These are phyloP conservation scores for Pseudomyrmex gracilis DNA, from an alignment of 1,140 invertebrate genomes.

Conservation along the genomic window DNA sequence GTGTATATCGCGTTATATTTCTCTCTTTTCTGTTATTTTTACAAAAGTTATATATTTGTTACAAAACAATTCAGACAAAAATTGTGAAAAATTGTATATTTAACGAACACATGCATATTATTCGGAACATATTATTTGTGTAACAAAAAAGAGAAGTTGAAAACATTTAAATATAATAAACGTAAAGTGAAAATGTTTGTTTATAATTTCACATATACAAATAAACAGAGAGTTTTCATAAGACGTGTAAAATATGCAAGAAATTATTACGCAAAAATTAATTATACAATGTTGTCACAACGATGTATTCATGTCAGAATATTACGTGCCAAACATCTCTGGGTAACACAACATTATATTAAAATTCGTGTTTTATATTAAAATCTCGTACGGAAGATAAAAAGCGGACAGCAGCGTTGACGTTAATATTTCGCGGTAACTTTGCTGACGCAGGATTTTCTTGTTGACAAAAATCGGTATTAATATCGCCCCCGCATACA, in stretches of 20 bases:
- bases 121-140: conserved; percentile 9
- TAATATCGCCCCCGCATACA: conserved; percentile 40
- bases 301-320: conserved; percentile 38
- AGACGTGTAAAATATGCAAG: conserved; percentile 8
- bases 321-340: conserved; percentile 49
- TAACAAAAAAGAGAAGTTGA: conserved; percentile 2
- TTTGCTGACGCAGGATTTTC: conserved; percentile 31
- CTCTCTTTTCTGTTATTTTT: too few relatives aligned
- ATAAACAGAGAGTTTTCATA: conserved; percentile 37
- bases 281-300: conserved; percentile 34
- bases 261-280: conserved; percentile 49
- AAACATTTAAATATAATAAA: conserved; percentile 25
- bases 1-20: too few relatives aligned
- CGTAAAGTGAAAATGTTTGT: conserved; percentile 14
- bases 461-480: conserved; percentile 41
- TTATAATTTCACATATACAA: neutral
- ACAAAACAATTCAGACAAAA: neutral
- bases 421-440: conserved; percentile 51
- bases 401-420: conserved; percentile 38
- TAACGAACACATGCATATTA: neutral
- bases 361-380: conserved; percentile 60
- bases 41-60: neutral
- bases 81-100: neutral
- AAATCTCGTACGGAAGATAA: conserved; percentile 50
- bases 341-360: conserved; percentile 50